Evolutionary conservation across 2,797 vertebrate species (phyloP).

Genomic region (Urosaurus nigricauda): DNA sequence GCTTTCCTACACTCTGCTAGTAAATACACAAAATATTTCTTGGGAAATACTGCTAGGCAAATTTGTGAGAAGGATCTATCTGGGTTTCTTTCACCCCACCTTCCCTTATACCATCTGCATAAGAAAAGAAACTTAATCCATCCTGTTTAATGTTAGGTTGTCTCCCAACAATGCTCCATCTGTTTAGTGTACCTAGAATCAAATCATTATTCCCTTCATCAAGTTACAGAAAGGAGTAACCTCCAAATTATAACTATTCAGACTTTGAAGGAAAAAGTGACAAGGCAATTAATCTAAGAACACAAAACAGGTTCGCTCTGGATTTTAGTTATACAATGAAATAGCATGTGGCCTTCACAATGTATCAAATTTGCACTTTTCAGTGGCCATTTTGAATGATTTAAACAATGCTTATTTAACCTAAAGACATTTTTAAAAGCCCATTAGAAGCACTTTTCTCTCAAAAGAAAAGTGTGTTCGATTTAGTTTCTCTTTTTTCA

Average conservation of each 20-base stretch:
- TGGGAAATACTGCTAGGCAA: slow-evolving; percentile 10
- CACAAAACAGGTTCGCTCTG: slow-evolving; percentile 76
- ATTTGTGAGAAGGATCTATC: slow-evolving; percentile 8
- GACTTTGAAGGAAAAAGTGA: slow-evolving; percentile 75
- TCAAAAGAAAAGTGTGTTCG: not conserved
- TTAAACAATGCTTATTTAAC: slow-evolving; percentile 49
- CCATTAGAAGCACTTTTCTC: slow-evolving; percentile 21
- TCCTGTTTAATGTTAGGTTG: slow-evolving; percentile 71
- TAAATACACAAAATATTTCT: not conserved
- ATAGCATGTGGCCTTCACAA: slow-evolving; percentile 43
- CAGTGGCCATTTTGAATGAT: slow-evolving; percentile 22
- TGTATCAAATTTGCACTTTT: slow-evolving; percentile 36
- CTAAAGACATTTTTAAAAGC: slow-evolving; percentile 50
- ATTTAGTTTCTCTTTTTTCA: not conserved
- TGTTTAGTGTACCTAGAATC: slow-evolving; percentile 67
- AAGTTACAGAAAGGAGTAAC: slow-evolving; percentile 78
- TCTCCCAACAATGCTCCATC: slow-evolving; percentile 63
- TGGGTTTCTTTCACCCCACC: slow-evolving; percentile 7
- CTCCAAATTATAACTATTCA: slow-evolving; percentile 77
- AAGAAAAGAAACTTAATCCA: slow-evolving; percentile 69
- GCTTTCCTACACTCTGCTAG: not conserved
- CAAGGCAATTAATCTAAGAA: slow-evolving; percentile 80
- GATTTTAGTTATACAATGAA: slow-evolving; percentile 60
- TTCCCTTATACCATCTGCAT: slow-evolving; percentile 44
- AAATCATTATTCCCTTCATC: slow-evolving; percentile 75